Evolutionary conservation across 1,140 invertebrate genomes (phyloP).

Genomic region (Gonioctena quinquepunctata): DNA sequence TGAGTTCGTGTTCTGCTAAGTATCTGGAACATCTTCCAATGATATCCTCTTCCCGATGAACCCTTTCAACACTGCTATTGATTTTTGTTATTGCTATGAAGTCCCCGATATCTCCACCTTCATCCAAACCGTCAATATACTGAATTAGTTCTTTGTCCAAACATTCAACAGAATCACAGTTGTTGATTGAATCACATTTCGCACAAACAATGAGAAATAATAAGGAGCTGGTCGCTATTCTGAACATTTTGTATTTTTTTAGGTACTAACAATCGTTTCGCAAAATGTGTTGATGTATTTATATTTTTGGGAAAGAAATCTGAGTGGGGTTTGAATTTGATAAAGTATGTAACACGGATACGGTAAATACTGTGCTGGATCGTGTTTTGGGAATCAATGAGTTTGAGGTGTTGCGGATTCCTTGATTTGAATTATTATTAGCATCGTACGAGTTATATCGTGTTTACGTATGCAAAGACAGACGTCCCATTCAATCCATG

Average conservation of each 20-base stretch:
- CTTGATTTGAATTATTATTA: neutral
- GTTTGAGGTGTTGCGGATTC: neutral
- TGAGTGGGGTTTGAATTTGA: neutral
- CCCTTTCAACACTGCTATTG: slow-evolving; percentile 28
- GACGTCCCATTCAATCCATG: no score
- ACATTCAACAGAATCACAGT: slow-evolving; percentile 39
- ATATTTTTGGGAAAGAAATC: slow-evolving; percentile 2
- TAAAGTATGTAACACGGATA: slow-evolving; percentile 7
- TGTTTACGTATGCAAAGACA: neutral
- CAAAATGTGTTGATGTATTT: neutral
- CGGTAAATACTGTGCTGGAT: neutral
- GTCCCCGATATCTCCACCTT: slow-evolving; percentile 55
- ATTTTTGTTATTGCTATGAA: slow-evolving; percentile 46
- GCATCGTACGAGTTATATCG: neutral
- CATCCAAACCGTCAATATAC: slow-evolving; percentile 55
- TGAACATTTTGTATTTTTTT: neutral
- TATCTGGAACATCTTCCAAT: slow-evolving; percentile 56
- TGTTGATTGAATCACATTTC: slow-evolving; percentile 24
- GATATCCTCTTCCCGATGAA: slow-evolving; percentile 27
- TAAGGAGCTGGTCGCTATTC: neutral
- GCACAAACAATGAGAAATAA: slow-evolving; percentile 3
- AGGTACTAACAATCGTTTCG: neutral
- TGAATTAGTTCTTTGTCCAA: slow-evolving; percentile 55
- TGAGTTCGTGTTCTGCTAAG: slow-evolving; percentile 55
- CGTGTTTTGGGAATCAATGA: neutral